A percentile compares a stretch with the other conserved stretches of the same genome.
These are phyloP conservation scores for Haemorhous mexicanus DNA, from an alignment of 2,113 vertebrate species.

Conservation along the genomic window DNA sequence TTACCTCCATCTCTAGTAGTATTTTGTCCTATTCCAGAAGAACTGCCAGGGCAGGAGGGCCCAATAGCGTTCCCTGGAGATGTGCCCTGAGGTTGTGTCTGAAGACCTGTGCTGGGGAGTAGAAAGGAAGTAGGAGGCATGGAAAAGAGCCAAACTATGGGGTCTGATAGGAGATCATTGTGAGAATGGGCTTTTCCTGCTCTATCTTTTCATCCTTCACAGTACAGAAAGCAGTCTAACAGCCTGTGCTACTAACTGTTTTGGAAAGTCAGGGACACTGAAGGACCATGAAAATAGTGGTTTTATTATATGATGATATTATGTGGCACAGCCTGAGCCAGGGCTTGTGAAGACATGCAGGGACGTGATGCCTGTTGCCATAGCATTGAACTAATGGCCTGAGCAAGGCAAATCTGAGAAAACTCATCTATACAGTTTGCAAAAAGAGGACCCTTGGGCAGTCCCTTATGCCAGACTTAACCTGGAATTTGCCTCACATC, in stretches of 20 bases:
- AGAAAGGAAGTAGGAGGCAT: neutral
- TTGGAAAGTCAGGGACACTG: neutral
- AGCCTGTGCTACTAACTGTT: neutral
- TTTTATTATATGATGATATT: neutral
- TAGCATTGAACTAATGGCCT: neutral
- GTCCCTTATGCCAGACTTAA: neutral
- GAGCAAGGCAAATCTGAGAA: neutral
- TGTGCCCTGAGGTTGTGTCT: neutral
- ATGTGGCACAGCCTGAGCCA: neutral
- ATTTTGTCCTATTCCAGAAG: neutral
- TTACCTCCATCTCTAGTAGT: neutral
- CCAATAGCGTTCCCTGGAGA: neutral
- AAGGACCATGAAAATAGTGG: neutral
- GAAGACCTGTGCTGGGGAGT: neutral
- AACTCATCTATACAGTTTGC: neutral
- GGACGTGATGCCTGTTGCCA: neutral
- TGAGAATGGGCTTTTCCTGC: neutral
- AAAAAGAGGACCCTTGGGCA: neutral
- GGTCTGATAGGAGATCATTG: neutral
- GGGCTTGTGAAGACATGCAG: neutral
- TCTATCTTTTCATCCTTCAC: neutral
- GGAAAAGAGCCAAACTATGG: neutral
- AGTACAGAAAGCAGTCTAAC: neutral
- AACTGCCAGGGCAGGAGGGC: neutral
- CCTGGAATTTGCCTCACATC: neutral